phyloP scores from a whole-genome alignment of 2,797 vertebrate species.

The Darevskia mixta region DNA sequence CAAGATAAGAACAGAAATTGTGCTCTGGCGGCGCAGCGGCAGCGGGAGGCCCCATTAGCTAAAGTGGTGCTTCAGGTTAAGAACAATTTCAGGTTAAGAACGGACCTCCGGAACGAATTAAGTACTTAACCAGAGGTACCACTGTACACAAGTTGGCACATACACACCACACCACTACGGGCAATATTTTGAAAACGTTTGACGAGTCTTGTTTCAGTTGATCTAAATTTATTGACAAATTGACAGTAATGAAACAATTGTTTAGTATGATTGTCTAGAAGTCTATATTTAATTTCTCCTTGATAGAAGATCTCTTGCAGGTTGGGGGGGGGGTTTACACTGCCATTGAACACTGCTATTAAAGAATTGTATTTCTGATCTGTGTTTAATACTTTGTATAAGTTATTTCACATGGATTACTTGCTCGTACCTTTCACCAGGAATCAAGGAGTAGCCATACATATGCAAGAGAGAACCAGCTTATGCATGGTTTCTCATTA shows the following conservation, averaged over 20 bases:
- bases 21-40: too few species aligned
- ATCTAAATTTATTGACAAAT: background rate
- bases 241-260: background rate
- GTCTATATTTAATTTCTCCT: background rate
- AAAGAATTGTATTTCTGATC: background rate
- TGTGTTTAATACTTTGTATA: background rate
- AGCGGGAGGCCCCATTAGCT: too few species aligned
- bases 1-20: too few species aligned
- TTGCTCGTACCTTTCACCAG: background rate
- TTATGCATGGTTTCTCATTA: background rate
- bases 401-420: background rate
- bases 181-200: background rate
- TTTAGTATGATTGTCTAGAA: background rate
- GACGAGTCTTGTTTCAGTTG: background rate
- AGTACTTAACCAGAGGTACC: too few species aligned
- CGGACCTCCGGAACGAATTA: too few species aligned
- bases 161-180: background rate
- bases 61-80: too few species aligned
- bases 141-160: background rate
- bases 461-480: background rate
- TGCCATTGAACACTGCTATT: background rate
- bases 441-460: background rate
- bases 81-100: too few species aligned
- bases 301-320: background rate
- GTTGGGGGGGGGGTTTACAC: background rate